These are phyloP conservation scores for Chrysogorgia sp. DNA, from an alignment of 92 coral and sea anemone genomes.

Conservation along the genomic window DNA sequence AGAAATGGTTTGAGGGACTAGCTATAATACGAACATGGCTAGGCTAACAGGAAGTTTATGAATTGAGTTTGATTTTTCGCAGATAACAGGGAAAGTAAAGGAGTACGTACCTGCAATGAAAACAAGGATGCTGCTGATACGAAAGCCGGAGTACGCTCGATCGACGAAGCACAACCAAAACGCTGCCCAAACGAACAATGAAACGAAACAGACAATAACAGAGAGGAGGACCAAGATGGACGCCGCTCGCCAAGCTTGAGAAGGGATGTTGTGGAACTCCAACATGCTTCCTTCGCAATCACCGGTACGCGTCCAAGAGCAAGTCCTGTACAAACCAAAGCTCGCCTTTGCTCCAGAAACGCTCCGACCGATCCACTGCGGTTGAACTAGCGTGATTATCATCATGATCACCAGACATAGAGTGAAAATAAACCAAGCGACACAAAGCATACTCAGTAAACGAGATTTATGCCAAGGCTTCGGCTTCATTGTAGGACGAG, in stretches of 20 bases:
- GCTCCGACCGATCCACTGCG: conserved; percentile 86
- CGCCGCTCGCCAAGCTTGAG: conserved; percentile 88
- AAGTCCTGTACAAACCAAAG: conserved; percentile 88
- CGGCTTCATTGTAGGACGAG: conserved; percentile 61
- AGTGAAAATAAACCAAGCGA: conserved; percentile 83
- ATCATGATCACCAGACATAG: conserved; percentile 89
- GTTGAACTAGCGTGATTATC: conserved; percentile 88
- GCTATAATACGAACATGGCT: too few species aligned
- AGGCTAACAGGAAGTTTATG: background rate
- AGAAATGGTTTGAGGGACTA: too few species aligned
- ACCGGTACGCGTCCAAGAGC: conserved; percentile 61
- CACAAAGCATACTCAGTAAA: conserved; percentile 75
- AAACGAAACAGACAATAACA: conserved; percentile 72
- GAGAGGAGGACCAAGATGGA: conserved; percentile 81
- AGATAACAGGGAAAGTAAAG: background rate
- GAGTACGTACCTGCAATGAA: conserved; percentile 73
- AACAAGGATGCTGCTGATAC: conserved; percentile 79
- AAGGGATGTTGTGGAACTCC: conserved; percentile 72
- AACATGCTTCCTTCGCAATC: conserved; percentile 76
- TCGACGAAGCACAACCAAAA: conserved; percentile 76
- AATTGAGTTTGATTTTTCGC: too few species aligned
- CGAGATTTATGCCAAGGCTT: conserved; percentile 95
- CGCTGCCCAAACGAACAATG: conserved; percentile 67
- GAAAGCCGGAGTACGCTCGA: conserved; percentile 81
- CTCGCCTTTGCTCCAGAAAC: conserved; percentile 55